Evolutionary conservation across 2,797 vertebrate genomes (phyloP).

Genomic region (Coccyzus lansbergi): DNA sequence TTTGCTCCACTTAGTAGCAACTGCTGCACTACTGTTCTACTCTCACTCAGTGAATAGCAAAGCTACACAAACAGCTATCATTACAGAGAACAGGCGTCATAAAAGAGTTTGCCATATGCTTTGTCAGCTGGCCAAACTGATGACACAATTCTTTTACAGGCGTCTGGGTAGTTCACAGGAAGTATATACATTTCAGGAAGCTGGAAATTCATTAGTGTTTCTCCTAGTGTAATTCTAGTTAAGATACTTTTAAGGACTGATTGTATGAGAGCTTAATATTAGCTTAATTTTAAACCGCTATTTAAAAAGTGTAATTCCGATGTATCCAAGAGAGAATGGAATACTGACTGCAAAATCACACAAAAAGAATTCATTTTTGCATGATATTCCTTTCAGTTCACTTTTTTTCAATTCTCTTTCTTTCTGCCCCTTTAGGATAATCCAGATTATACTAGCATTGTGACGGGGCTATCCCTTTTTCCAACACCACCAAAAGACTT

Average conservation of each 20-base stretch:
- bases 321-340: background rate
- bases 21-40: constrained; percentile 1
- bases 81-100: constrained; percentile 33
- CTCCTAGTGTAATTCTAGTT: background rate
- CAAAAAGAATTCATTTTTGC: background rate
- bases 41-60: background rate
- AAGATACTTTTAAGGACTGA: background rate
- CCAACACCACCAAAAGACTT: background rate
- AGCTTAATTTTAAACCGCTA: background rate
- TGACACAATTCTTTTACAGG: constrained; percentile 5
- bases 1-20: constrained; percentile 19
- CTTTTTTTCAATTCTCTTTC: background rate
- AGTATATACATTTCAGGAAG: background rate
- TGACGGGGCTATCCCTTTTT: background rate
- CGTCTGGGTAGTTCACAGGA: background rate
- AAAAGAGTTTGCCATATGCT: constrained; percentile 49
- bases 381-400: background rate
- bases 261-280: background rate
- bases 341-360: background rate
- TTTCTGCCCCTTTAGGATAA: background rate
- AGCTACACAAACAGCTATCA: constrained; percentile 32
- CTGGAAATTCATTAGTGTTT: background rate
- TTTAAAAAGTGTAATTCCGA: background rate
- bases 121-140: constrained; percentile 40
- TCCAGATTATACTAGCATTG: background rate